A percentile compares a stretch with the other conserved stretches of the same genome.
phyloP scores from a whole-genome alignment of 2,113 vertebrate genomes.

The Jaculus jaculus region DNA sequence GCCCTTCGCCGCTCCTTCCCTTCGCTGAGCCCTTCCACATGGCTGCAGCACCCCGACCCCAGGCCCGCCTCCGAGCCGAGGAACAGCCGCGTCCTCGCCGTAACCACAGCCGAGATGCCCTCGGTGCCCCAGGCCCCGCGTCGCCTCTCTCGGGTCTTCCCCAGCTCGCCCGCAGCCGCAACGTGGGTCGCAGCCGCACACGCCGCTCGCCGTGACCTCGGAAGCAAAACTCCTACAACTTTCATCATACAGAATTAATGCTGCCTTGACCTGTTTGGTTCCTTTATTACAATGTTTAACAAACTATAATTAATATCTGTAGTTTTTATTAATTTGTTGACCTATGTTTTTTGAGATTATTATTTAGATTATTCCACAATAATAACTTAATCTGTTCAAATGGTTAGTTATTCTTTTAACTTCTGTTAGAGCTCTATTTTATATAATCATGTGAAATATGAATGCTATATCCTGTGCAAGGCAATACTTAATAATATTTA shows the following conservation, averaged over 20 bases:
- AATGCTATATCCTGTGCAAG: background rate
- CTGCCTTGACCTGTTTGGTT: background rate
- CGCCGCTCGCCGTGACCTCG: constrained; percentile 57
- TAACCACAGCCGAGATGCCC: no score
- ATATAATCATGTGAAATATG: no score
- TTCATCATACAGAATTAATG: background rate
- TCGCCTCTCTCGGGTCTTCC: no score
- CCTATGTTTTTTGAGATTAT: background rate
- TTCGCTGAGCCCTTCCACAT: background rate
- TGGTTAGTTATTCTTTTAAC: background rate
- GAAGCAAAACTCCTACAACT: constrained; percentile 74
- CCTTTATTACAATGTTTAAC: background rate
- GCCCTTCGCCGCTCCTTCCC: no score
- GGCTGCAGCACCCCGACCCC: background rate
- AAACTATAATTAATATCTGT: background rate
- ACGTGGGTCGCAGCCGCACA: background rate
- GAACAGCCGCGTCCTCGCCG: no score
- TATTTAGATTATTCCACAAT: background rate
- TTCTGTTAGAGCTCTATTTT: background rate
- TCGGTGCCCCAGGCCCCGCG: no score
- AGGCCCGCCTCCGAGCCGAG: no score
- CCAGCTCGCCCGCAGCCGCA: background rate
- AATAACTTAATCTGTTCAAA: background rate
- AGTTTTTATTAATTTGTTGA: background rate
- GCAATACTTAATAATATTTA: background rate